A percentile compares a stretch with the other conserved stretches of the same genome.
Evolutionary conservation across 2,888 invertebrate species (phyloP).

Genomic region (Eupithecia tripunctaria): DNA sequence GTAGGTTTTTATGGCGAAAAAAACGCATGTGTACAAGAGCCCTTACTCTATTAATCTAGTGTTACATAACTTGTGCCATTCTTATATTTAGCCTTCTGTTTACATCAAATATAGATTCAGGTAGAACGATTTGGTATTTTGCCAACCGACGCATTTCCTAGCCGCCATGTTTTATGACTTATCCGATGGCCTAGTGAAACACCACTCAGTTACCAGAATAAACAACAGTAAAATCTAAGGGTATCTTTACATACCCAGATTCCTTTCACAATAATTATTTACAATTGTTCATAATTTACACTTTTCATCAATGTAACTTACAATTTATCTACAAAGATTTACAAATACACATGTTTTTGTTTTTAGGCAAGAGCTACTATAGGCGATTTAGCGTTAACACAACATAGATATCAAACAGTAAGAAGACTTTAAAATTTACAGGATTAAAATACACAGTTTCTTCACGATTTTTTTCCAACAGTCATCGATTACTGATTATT

Average conservation of each 20-base stretch:
- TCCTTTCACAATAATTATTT: background rate
- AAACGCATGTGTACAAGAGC: no score
- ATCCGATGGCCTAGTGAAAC: background rate
- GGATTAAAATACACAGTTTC: background rate
- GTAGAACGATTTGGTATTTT: background rate
- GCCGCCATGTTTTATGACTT: slow-evolving; percentile 3
- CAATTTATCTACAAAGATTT: slow-evolving; percentile 37
- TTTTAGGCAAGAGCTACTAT: slow-evolving; percentile 66
- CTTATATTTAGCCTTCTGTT: background rate
- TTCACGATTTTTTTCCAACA: background rate
- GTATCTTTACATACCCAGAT: slow-evolving; percentile 15
- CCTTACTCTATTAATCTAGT: background rate
- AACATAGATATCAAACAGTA: slow-evolving; percentile 17
- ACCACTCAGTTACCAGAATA: slow-evolving; percentile 10
- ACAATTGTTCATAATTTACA: slow-evolving; percentile 28
- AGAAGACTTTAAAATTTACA: background rate
- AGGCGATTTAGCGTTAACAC: slow-evolving; percentile 51
- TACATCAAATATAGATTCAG: background rate
- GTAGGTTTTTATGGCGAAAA: no score
- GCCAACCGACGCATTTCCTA: background rate
- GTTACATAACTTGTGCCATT: background rate
- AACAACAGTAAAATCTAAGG: slow-evolving; percentile 20
- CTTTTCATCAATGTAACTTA: slow-evolving; percentile 26
- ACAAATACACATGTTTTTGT: slow-evolving; percentile 47
- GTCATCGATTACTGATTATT: slow-evolving; percentile 13